These are phyloP conservation scores for Halictus ligatus DNA, from an alignment of 2,888 invertebrate genomes.

Conservation along the genomic window DNA sequence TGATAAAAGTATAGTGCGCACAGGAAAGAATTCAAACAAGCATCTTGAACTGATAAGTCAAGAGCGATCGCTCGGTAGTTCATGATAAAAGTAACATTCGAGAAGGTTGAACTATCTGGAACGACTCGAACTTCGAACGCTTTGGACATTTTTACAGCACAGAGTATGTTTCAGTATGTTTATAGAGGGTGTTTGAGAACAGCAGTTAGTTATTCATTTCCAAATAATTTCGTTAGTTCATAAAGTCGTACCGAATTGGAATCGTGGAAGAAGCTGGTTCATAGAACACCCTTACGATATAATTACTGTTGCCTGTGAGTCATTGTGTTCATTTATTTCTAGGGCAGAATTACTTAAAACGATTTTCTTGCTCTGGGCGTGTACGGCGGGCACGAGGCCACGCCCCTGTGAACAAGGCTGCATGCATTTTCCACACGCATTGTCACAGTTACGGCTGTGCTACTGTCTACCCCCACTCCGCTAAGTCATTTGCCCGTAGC, in stretches of 20 bases:
- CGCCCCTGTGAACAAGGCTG: too few species aligned
- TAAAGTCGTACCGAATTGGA: background rate
- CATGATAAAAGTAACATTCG: background rate
- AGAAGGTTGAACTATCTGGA: background rate
- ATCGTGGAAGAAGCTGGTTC: background rate
- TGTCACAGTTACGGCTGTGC: too few species aligned
- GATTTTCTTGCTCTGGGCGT: too few species aligned
- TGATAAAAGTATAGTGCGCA: background rate
- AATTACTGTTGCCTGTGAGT: background rate
- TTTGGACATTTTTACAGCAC: background rate
- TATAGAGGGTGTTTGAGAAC: background rate
- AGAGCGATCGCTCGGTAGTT: background rate
- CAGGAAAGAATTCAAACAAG: background rate
- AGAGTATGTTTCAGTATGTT: background rate
- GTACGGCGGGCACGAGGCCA: too few species aligned
- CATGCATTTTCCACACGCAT: too few species aligned
- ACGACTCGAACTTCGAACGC: background rate
- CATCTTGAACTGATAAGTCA: background rate
- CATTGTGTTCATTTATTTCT: background rate
- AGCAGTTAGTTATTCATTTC: background rate
- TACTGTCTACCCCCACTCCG: too few species aligned
- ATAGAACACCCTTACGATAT: slow-evolving; percentile 6
- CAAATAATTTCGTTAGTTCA: background rate
- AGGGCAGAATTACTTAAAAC: background rate
- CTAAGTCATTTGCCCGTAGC: too few species aligned